Evolutionary conservation across 2,888 invertebrate genomes (phyloP), one percentile per base, ranked within the genome.

Genomic region (Ochropleura plecta): DNA sequence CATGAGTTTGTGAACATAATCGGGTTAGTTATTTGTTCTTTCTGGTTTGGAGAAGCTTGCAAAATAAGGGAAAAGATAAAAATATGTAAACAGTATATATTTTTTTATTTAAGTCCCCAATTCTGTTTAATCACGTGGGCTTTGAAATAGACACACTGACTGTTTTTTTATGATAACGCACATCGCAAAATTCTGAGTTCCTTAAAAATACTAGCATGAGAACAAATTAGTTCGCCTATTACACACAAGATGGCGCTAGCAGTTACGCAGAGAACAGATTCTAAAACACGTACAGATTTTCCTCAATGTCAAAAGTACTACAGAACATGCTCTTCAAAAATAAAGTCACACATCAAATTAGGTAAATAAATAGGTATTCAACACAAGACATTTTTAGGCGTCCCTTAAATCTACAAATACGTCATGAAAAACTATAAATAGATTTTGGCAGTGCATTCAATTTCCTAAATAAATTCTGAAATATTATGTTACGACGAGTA

Each of bases 161-260:
- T 30, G 30, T 30, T 30, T 30, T 42, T 2, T 2, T 10, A 40
- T 5, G 48, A 16, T 10, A 16, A n/a, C 10, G 3, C 5, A 14
- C 18, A 8, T 42, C n/a, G 18, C 7, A 7, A 7, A 9, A 55
- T 40, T 6, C 18, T 20, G 4, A 40, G 0, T 16, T 20, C 6
- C 8, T 3, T 55, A 8, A 9, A 40, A 20, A 18, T 9, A 40
- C 0, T 0, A 57, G 7, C 7, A 57, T 16, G 7, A 30, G 44
- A n/a, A 1, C n/a, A n/a, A 48, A 57, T 20, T 30, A 80, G 65
- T 80, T 66, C 14, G 2, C 6, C 20, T 4, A 10, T 12, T 49
- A 49, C 8, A 16, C 12, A 49, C 64, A 8, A 79, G 79, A 80
- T 79, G 81, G 79, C 81, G 79, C 55, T 79, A 73, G 62, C 30